A percentile compares a stretch with the other conserved stretches of the same genome.
These are phyloP conservation scores for Pogonomyrmex barbatus DNA, from an alignment of 1,140 invertebrate genomes.

Conservation along the genomic window DNA sequence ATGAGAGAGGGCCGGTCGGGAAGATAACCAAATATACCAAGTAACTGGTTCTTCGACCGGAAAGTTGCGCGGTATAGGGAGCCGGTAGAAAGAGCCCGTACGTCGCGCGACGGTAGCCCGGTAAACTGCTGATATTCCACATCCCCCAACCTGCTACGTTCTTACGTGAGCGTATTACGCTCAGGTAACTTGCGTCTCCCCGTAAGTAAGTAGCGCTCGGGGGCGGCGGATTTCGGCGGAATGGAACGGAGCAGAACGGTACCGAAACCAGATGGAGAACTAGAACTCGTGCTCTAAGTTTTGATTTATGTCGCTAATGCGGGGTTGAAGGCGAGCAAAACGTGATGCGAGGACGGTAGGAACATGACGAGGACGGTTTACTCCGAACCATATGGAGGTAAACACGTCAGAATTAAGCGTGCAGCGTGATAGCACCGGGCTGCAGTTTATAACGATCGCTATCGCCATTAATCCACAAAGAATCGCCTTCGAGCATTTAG, in stretches of 20 bases:
- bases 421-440: neutral
- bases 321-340: constrained; percentile 44
- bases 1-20: constrained; percentile 27
- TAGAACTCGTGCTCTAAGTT: constrained; percentile 80
- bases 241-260: constrained; percentile 75
- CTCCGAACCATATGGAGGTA: constrained; percentile 35
- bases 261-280: constrained; percentile 54
- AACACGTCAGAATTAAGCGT: constrained; percentile 39
- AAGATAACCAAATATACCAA: constrained; percentile 52
- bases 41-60: constrained; percentile 46
- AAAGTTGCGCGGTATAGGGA: constrained; percentile 24
- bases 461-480: constrained; percentile 12
- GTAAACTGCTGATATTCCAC: constrained; percentile 56
- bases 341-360: constrained; percentile 75
- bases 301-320: constrained; percentile 83
- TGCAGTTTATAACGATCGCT: neutral
- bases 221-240: constrained; percentile 64
- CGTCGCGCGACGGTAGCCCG: constrained; percentile 13
- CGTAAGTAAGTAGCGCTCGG: constrained; percentile 47
- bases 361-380: constrained; percentile 63
- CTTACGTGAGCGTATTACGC: constrained; percentile 52
- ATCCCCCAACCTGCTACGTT: constrained; percentile 50
- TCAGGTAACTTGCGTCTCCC: constrained; percentile 50
- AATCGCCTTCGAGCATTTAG: neutral
- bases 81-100: constrained; percentile 20